Evolutionary conservation across 2,888 invertebrate genomes (phyloP).

Genomic region (Andrena trimmerana): DNA sequence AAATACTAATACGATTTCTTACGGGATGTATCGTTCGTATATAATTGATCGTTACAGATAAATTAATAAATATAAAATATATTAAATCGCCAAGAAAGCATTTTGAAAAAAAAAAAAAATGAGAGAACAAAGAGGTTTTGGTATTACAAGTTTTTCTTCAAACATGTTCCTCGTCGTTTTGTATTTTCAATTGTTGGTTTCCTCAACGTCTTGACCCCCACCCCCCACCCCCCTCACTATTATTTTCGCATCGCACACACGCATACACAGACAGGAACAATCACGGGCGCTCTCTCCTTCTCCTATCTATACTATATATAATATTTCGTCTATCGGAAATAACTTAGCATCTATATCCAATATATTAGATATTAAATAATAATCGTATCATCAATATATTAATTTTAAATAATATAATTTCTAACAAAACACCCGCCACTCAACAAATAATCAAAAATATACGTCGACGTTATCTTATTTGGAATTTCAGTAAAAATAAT

Average conservation of each 20-base stretch:
- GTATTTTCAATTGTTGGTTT: constrained; percentile 34
- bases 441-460: constrained; percentile 78
- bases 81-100: constrained; percentile 72
- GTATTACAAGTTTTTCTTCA: constrained; percentile 70
- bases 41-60: constrained; percentile 67
- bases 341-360: constrained; percentile 82
- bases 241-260: constrained; percentile 50
- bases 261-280: constrained; percentile 67
- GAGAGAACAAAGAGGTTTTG: constrained; percentile 73
- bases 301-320: constrained; percentile 59
- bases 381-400: constrained; percentile 83
- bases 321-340: constrained; percentile 75
- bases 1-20: constrained; percentile 64
- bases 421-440: constrained; percentile 82
- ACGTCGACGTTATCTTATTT: constrained; percentile 74
- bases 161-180: constrained; percentile 59
- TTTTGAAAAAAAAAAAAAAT: constrained; percentile 72
- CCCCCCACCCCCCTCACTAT: not conserved
- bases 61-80: constrained; percentile 77
- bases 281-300: constrained; percentile 58
- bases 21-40: constrained; percentile 58
- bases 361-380: constrained; percentile 84
- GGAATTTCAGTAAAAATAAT: constrained; percentile 66
- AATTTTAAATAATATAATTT: constrained; percentile 84
- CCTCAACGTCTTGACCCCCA: constrained; percentile 14